Evolutionary conservation across 2,113 vertebrate species (phyloP), one percentile per base, ranked within the genome.

Genomic region (Anthoscopus minutus): DNA sequence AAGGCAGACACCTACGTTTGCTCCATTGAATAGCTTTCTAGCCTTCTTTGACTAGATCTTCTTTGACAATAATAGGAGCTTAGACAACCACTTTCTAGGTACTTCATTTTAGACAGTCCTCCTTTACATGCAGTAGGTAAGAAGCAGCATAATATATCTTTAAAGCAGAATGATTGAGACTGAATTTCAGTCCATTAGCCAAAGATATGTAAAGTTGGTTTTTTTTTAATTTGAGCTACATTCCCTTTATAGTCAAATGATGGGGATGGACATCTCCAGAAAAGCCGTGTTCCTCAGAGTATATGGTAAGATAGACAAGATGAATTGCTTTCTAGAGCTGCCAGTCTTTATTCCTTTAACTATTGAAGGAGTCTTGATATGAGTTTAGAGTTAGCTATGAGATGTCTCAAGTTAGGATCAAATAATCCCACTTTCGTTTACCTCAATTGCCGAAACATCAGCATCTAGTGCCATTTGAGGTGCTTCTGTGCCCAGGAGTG

Each of bases 61-160:
- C 81, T 93, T 62, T 81, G 35, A 86, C 51, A 88, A 17, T 82
- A 92, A 72, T 25, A 79, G 74, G 42, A 80, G 27, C 60, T 94
- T 86, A 95, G 82, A 58, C 58, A 94, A 81, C 17, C 4, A 5
- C 25, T 40, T 86, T 93, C 62, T 77, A 80, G 45, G 18, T 69
- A 56, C 22, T 71, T 95, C 69, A 86, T 93, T 93, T 94, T 96
- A 93, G 82, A 69, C 35, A 42, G 22, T 79, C n/a, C 20, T 88
- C 16, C 57, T 53, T 85, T 86, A 81, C 38, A 33, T 86, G 62
- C 77, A 50, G 60, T 30, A 66, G 64, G 64, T 89, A 78, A 17
- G 44, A 95, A 84, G 56, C 60, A 71, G 87, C 27, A 20, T 58
- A 80, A 69, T 88, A 18, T 57, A 54, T 61, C 95, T 95, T 95